Percentiles rank a stretch among this genome's conserved stretches.
Conservation (phyloP, 92 coral and sea anemone species). For the Epizoanthus scotinus region DNA sequence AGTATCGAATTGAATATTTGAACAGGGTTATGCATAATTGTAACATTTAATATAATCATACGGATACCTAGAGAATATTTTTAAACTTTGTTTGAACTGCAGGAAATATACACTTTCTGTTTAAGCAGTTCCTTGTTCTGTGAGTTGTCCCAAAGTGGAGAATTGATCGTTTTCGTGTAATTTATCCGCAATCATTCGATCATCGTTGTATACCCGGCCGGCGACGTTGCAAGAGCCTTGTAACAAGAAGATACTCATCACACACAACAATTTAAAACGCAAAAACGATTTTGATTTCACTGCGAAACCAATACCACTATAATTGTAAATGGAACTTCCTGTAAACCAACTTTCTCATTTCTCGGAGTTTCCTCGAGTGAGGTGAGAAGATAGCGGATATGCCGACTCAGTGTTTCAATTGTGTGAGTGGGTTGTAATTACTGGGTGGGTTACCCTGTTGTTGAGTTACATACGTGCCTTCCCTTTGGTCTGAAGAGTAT, state of each 20-base stretch:
- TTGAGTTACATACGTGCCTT: not conserved
- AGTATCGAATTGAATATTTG: not conserved
- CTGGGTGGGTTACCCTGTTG: not conserved
- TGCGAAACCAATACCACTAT: not conserved
- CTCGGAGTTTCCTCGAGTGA: slow-evolving; percentile 24
- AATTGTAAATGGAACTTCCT: slow-evolving; percentile 11
- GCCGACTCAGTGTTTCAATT: slow-evolving; percentile 15
- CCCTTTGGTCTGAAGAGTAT: not conserved
- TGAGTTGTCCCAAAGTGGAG: slow-evolving; percentile 5
- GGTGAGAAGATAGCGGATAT: not conserved
- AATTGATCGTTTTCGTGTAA: slow-evolving; percentile 23
- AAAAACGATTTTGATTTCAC: not conserved
- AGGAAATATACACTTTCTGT: slow-evolving; percentile 37
- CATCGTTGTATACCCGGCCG: no score
- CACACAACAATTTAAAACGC: not conserved
- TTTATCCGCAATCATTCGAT: slow-evolving; percentile 10
- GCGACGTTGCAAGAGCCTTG: not conserved
- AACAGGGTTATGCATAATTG: not conserved
- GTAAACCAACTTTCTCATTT: slow-evolving; percentile 12
- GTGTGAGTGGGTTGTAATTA: not conserved
- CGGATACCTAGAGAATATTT: not conserved
- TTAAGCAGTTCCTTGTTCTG: slow-evolving; percentile 17
- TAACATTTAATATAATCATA: slow-evolving; percentile 27
- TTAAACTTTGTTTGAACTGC: slow-evolving; percentile 29
- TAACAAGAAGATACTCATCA: not conserved